Conservation (phyloP, 2,113 vertebrate species). For the Boleophthalmus pectinirostris region DNA sequence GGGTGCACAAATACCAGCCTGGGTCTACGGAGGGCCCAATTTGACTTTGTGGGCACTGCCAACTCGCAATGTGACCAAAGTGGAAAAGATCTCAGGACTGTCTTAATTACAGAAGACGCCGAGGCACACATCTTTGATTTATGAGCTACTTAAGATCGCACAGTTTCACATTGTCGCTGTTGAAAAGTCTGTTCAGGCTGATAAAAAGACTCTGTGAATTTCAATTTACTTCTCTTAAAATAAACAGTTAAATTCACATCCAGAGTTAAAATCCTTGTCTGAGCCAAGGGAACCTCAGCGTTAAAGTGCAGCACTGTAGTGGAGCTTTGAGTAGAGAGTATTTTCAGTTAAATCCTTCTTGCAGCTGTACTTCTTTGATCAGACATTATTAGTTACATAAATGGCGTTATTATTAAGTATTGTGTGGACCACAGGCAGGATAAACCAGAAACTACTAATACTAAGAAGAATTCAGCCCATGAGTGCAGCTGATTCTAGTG, state of each 20-base stretch:
- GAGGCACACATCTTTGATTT: slow-evolving; percentile 63
- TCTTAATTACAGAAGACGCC: slow-evolving; percentile 72
- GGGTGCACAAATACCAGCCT: slow-evolving; percentile 75
- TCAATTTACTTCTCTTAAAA: no score
- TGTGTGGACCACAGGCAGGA: neutral
- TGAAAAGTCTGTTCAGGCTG: slow-evolving; percentile 16
- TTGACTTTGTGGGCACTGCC: slow-evolving; percentile 70
- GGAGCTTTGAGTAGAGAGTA: no score
- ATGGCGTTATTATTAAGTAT: no score
- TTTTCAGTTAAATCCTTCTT: no score
- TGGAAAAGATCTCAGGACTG: slow-evolving; percentile 64
- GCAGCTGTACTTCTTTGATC: no score
- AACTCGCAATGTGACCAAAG: slow-evolving; percentile 63
- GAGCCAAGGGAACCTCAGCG: no score
- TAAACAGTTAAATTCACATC: no score
- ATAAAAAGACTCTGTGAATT: no score
- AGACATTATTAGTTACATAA: no score
- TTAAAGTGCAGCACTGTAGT: no score
- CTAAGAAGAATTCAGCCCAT: neutral
- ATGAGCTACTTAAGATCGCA: slow-evolving; percentile 63
- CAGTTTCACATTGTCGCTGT: slow-evolving; percentile 63
- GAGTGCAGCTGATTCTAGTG: neutral
- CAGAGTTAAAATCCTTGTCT: no score
- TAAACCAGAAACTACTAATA: neutral
- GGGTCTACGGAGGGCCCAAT: slow-evolving; percentile 67